Base-by-base conservation (phyloP, 2,113 vertebrate genomes). In the Pelecanoides urinatrix region DNA sequence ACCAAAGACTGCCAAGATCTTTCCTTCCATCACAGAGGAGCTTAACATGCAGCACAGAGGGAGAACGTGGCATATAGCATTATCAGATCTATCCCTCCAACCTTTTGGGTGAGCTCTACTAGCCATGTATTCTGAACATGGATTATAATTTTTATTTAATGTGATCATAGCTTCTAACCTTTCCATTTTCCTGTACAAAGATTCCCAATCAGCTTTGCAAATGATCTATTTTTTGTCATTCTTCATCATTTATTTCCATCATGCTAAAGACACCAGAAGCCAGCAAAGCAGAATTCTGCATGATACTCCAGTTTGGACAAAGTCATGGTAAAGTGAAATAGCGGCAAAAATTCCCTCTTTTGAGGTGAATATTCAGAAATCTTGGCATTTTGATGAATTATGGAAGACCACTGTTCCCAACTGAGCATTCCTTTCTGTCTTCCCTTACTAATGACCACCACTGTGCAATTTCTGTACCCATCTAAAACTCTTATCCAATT, bases 1-100 rank as follows among this genome's bases (percentile, higher is more conserved):
- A 77, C 56, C 52, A 52, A 88, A 93, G 84, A 29, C 87, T 96
- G 83, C 42, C 36, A 47, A 74, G 79, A 65, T 79, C 75, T 52
- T 68, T 90, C 62, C 50, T 96, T 91, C 94, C 65, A 65, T 73
- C 71, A 59, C 63, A 84, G 92, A 94, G 83, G 61, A 76, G 65
- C 53, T 86, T 53, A 96, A 78, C 52, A 77, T 68, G 72, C 84
- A 63, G 53, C 3, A 14, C 53, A 50, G 66, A 77, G 55, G 34
- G 18, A 53, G 21, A 61, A 20, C 9, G 20, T 4, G 4, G 11
- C 23, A 10, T 38, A 27, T 10, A 63, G 36, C 58, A 53, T 86
- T 36, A 66, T 6, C 34, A 80, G 74, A 52, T n/a, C 40, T 74
- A 49, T 45, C 62, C 65, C 30, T 63, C 62, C 40, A 17, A 2